phyloP scores from a whole-genome alignment of 2,113 vertebrate genomes.

The Cathartes aura region DNA sequence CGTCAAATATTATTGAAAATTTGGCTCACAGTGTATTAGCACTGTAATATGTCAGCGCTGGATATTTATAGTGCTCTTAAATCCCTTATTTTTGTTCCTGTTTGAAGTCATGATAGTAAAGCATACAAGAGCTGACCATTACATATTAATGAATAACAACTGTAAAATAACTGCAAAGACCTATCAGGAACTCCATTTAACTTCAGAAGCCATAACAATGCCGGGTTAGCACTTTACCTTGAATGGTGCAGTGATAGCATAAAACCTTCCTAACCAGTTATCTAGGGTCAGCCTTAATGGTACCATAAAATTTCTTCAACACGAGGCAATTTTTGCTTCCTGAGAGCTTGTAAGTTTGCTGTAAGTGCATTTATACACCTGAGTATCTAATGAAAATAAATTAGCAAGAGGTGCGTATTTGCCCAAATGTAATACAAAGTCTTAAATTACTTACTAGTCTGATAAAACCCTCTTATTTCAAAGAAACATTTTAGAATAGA shows the following conservation, averaged over 20 bases:
- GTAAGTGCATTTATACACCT: neutral
- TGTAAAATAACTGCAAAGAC: neutral
- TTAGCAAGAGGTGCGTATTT: neutral
- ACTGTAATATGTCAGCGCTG: neutral
- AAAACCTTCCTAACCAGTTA: slow-evolving; percentile 17
- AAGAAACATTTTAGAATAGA: neutral
- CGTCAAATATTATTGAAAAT: neutral
- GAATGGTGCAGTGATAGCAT: neutral
- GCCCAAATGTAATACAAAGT: neutral
- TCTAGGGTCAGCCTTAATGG: slow-evolving; percentile 6
- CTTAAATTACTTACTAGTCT: neutral
- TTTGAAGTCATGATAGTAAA: neutral
- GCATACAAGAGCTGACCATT: neutral
- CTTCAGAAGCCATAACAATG: neutral
- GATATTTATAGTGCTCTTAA: neutral
- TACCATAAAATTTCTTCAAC: slow-evolving; percentile 18
- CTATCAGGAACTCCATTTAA: neutral
- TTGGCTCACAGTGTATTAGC: neutral
- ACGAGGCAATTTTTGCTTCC: neutral
- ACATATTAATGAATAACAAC: neutral
- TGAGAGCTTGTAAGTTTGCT: neutral
- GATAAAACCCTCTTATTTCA: neutral
- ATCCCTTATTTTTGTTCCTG: neutral
- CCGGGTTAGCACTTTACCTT: neutral
- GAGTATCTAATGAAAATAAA: slow-evolving; percentile 11